Evolutionary conservation across 1,140 invertebrate species (phyloP), one percentile per base, ranked within the genome.

Genomic region (Papilio xuthus): DNA sequence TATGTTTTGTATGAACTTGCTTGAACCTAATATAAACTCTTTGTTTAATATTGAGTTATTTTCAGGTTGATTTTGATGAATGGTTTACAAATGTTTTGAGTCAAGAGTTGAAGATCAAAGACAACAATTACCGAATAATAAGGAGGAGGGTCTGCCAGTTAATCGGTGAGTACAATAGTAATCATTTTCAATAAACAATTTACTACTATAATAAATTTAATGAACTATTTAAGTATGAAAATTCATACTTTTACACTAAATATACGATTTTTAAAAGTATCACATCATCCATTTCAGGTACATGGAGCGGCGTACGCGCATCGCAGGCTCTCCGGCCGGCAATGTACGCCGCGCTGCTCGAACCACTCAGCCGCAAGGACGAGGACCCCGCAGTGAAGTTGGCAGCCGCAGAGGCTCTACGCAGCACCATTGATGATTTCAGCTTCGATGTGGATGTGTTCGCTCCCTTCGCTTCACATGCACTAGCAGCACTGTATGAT

Each of bases 401-500:
- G 71, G 96, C 98, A 26, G 97, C 98, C 0, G 95, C 95, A 0
- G 94, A 96, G 95, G 97, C 94, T 89, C 94, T 99, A 4, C 96
- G 97, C 89, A 95, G 95, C 82, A 96, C 97, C 1, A 96, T 99
- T 18, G 98, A 99, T 90, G 98, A 99, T 91, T 99, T 99, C 95
- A 97, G 98, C 89, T 99, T 99, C 93, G 96, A 96, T 85, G 95
- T 96, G 0, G 96, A 98, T 75, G 96, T 97, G 86, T 99, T 99
- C 89, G 95, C 96, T 76, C 96, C 97, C 13, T 99, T 96, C 92
- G 95, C 98, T 53, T 96, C 97, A 42, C 94, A 96, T 20, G 94
- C 96, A 3, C 98, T 99, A 88, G 95, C 95, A 72, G 94, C 97
- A 60, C 94, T 99, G 4, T 99, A 98, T 94, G 94, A 96, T 78